A percentile compares a stretch with the other conserved stretches of the same genome.
Evolutionary conservation across 2,888 invertebrate species (phyloP).

Genomic region (Branchellion lobata): DNA sequence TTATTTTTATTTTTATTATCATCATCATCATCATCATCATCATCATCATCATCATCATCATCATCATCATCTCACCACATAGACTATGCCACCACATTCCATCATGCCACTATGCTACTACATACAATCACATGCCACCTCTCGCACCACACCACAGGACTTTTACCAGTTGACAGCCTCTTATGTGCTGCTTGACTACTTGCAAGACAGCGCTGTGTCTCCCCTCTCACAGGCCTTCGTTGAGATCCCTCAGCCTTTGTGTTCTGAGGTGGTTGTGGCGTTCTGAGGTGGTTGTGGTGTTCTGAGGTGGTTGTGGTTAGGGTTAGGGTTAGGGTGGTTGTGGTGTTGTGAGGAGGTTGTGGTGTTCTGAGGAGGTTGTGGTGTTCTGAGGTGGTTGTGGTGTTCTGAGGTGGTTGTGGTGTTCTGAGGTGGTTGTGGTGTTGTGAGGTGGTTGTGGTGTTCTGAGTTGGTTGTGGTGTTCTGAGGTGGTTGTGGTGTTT

Average conservation of each 20-base stretch:
- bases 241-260: constrained; percentile 77
- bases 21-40: too few species aligned
- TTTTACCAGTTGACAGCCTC: constrained; percentile 67
- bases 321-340: too few species aligned
- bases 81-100: neutral
- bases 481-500: too few species aligned
- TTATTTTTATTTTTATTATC: too few species aligned
- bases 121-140: neutral
- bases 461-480: neutral
- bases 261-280: constrained; percentile 70
- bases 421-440: too few species aligned
- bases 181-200: constrained; percentile 74
- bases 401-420: too few species aligned
- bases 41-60: too few species aligned
- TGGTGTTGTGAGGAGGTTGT: neutral
- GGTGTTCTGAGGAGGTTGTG: too few species aligned
- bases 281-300: neutral
- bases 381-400: neutral
- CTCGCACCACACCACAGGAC: constrained; percentile 53
- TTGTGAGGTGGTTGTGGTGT: too few species aligned
- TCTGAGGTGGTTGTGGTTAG: too few species aligned
- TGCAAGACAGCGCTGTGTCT: constrained; percentile 82
- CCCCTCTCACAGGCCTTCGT: constrained; percentile 81
- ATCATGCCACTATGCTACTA: neutral
- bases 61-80: neutral